A percentile compares a stretch with the other conserved stretches of the same genome.
Conservation (phyloP, 2,797 vertebrate species). For the Oceanodroma leucorhoa region DNA sequence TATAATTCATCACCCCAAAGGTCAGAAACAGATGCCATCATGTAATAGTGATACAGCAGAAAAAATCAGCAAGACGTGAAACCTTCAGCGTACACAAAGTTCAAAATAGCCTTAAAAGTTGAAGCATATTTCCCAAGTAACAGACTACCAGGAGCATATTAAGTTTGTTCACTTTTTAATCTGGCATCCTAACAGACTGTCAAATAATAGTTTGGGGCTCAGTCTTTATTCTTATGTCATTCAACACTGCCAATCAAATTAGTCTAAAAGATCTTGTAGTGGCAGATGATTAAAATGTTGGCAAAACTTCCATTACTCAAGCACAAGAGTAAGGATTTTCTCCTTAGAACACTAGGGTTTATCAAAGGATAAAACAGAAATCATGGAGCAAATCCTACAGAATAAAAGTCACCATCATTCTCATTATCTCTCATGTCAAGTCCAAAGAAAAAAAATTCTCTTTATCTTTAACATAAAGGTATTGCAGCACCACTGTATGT, state of each 20-base stretch:
- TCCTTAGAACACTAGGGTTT: neutral
- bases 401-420: neutral
- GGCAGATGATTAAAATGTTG: neutral
- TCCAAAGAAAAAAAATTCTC: neutral
- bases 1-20: neutral
- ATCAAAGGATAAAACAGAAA: neutral
- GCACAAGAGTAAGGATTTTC: neutral
- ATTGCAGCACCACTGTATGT: neutral
- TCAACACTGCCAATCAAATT: neutral
- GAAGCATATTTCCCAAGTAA: neutral
- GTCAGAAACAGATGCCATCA: neutral
- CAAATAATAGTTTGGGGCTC: neutral
- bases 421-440: neutral
- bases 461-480: neutral
- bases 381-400: neutral
- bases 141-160: neutral
- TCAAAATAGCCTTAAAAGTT: neutral
- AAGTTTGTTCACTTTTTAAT: neutral
- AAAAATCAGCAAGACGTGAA: neutral
- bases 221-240: neutral
- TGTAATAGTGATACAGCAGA: neutral
- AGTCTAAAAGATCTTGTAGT: neutral
- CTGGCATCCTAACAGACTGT: neutral
- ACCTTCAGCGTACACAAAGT: neutral
- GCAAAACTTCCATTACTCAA: neutral